Percentiles rank a stretch among this genome's conserved stretches.
Conservation (phyloP, 2,888 invertebrate species). For the Hofmannophila pseudospretella region DNA sequence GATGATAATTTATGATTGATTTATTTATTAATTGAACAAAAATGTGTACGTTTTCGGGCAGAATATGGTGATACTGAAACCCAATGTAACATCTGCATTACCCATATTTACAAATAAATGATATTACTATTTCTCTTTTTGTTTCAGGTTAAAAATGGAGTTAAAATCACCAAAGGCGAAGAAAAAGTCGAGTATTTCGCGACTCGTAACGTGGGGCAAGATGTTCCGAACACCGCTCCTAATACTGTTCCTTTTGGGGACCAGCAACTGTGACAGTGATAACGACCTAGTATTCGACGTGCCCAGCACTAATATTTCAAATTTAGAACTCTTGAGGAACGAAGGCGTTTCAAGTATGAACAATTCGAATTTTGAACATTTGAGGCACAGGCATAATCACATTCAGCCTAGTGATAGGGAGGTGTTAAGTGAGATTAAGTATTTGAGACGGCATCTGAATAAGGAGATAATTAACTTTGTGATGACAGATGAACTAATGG, state of each 20-base stretch:
- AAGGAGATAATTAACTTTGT: slow-evolving; percentile 78
- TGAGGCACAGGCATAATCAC: slow-evolving; percentile 39
- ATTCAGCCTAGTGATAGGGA: slow-evolving; percentile 32
- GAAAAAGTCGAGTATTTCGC: slow-evolving; percentile 53
- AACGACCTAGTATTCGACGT: slow-evolving; percentile 25
- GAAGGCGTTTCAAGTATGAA: no score
- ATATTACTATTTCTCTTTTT: no score
- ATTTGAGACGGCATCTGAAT: slow-evolving; percentile 59
- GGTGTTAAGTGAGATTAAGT: slow-evolving; percentile 55
- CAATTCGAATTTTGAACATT: no score
- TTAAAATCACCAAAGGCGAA: slow-evolving; percentile 64
- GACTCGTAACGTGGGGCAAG: slow-evolving; percentile 53
- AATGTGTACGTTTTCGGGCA: no score
- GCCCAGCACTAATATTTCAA: slow-evolving; percentile 22
- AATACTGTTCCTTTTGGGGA: slow-evolving; percentile 55
- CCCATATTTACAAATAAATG: no score
- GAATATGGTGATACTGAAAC: no score
- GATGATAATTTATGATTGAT: no score
- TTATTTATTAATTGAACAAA: no score
- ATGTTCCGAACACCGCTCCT: slow-evolving; percentile 56
- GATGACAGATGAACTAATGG: slow-evolving; percentile 80
- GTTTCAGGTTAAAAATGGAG: slow-evolving; percentile 45
- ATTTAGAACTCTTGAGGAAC: slow-evolving; percentile 4
- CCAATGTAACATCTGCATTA: no score
- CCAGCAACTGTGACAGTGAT: slow-evolving; percentile 56